Percentiles rank a stretch among this genome's conserved stretches.
These are phyloP conservation scores for Gibbula magus DNA, from an alignment of 2,888 invertebrate species.

Conservation along the genomic window DNA sequence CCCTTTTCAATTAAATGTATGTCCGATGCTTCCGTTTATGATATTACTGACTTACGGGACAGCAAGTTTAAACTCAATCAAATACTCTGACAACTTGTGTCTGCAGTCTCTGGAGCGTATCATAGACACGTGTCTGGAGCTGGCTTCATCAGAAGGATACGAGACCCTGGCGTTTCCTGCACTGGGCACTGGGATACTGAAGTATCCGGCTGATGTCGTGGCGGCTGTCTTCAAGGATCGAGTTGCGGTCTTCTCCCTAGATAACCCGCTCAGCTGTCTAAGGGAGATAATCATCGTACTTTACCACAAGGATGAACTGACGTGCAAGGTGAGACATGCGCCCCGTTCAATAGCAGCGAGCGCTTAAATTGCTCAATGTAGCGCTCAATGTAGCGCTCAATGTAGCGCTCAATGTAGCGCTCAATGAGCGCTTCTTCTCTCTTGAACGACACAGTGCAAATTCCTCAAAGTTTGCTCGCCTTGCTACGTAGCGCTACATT, in stretches of 20 bases:
- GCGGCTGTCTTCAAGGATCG: conserved; percentile 55
- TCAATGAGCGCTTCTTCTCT: too few relatives aligned
- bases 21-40: too few relatives aligned
- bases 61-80: too few relatives aligned
- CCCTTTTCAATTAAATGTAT: too few relatives aligned
- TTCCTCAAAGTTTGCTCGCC: too few relatives aligned
- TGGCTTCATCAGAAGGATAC: conserved; percentile 41
- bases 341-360: too few relatives aligned
- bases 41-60: too few relatives aligned
- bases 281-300: conserved; percentile 53
- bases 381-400: too few relatives aligned
- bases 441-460: too few relatives aligned
- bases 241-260: conserved; percentile 48
- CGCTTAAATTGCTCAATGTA: too few relatives aligned
- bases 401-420: too few relatives aligned
- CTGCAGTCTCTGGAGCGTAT: conserved; percentile 50
- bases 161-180: conserved; percentile 58
- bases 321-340: conserved; percentile 46
- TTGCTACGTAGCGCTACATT: too few relatives aligned
- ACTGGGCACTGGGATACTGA: conserved; percentile 61
- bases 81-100: neutral
- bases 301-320: conserved; percentile 47
- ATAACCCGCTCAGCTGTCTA: conserved; percentile 44
- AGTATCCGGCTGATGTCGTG: conserved; percentile 56
- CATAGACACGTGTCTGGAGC: conserved; percentile 47